Evolutionary conservation across 2,113 vertebrate species (phyloP).

Genomic region (Oreotrochilus melanogaster): DNA sequence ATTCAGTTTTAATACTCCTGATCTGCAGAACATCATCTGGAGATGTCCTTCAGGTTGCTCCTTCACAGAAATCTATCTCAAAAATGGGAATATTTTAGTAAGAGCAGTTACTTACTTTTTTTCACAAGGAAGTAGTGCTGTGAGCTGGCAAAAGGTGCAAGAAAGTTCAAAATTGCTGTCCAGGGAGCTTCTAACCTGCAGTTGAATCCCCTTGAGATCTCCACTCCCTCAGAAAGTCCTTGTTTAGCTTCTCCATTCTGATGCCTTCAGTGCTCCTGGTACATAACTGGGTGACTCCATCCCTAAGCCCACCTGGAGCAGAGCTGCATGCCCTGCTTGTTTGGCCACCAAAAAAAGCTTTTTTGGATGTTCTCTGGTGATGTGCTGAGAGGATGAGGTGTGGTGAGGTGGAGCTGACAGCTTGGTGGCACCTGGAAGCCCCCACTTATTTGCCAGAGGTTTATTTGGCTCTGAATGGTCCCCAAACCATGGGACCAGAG

Average conservation of each 20-base stretch:
- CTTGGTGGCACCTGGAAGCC: neutral
- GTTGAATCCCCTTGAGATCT: neutral
- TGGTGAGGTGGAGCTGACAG: neutral
- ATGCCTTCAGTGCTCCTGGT: neutral
- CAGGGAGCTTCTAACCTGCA: neutral
- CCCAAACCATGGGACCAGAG: too few relatives aligned
- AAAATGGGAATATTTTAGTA: accelerated
- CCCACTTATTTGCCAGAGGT: neutral
- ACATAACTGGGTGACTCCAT: neutral
- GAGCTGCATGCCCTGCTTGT: accelerated
- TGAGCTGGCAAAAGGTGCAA: neutral
- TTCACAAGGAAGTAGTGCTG: neutral
- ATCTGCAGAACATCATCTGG: too few relatives aligned
- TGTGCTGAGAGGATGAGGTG: neutral
- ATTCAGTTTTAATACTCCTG: neutral
- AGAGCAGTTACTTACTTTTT: neutral
- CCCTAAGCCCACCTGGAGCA: neutral
- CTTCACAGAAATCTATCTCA: neutral
- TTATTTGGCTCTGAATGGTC: neutral
- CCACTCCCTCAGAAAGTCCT: neutral
- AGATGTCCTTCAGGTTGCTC: neutral
- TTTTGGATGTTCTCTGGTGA: neutral
- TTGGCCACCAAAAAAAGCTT: neutral
- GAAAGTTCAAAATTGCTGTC: neutral
- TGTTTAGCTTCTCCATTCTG: neutral